Evolutionary conservation across 2,797 vertebrate genomes (phyloP), one percentile per base, ranked within the genome.

Genomic region (Channallabes apus): DNA sequence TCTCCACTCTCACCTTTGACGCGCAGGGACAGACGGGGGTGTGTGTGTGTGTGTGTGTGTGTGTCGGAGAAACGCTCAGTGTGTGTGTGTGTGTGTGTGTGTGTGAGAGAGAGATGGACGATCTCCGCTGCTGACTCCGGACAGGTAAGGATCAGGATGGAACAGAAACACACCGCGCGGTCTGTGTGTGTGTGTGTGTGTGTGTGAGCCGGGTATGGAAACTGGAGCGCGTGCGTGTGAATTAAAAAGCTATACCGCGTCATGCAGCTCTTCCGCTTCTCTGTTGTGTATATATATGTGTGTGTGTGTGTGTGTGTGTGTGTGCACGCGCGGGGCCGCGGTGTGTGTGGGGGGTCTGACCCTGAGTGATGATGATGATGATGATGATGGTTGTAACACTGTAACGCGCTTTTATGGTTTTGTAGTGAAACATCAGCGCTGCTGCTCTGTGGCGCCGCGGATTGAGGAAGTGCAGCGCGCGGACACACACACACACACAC

Each of bases 391-490:
- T 0, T 61, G 14, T 18, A 18, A 58, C 24, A 29, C 46, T 51
- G 46, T 51, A 51, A 51, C 51, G 46, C 29, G 80, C 29, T 35
- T 58, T 51, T 58, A 41, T 24, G 24, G 24, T 54, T 69, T 72
- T 35, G 12, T 59, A 35, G 4, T 20, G 29, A 51, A 80, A 20
- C 24, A 46, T 38, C 22, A 5, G n/a, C 3, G 64, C 38, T 38
- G 85, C 81, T 79, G 89, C 59, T 90, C 90, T 59, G 56, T 84
- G 83, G 91, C 87, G 92, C 93, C 91, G 90, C 92, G 89, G 92
- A 91, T 94, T 93, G 86, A 94, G 94, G 94, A 95, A 94, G 94
- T 94, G 92, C 89, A 93, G 92, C 92, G 91, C 89, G 83, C n/a
- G n/a, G 82, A 77, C 38, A 84, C 76, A 56, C 89, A 88, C 84